Base-by-base conservation (phyloP, 2,113 vertebrate species). In the Lichenostomus cassidix region DNA sequence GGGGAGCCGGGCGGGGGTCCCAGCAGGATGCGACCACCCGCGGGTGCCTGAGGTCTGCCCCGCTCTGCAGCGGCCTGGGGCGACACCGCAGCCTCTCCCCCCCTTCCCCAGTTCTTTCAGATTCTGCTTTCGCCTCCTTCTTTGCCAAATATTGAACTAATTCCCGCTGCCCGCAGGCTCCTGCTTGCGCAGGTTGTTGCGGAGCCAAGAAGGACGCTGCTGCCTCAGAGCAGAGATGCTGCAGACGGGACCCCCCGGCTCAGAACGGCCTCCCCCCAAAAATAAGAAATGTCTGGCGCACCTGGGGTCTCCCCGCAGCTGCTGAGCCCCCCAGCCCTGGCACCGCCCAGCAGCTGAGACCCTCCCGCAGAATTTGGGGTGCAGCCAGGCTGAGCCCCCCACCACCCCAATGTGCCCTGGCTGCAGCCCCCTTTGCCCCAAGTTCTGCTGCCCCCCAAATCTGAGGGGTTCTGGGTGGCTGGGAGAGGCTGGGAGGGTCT, bases 91-190 rank as follows among this genome's bases (percentile, higher is more conserved):
- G 28, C 3, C 17, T 39, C 39, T 39, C 19, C 29, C 12, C 25
- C 27, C 4, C 28, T n/a, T 22, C 50, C 18, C 37, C 15, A 10
- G 2, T 8, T 69, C 17, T 27, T 74, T 50, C 65, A 29, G 41
- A 65, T 91, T 62, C 70, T 69, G 74, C 55, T 58, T 60, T 37
- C 37, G 41, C 75, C 37, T 74, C 39, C 47, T 76, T 16, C 44
- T 29, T 79, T 55, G 37, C 81, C 93, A 92, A 92, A 95, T 90
- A 85, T 95, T 95, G 60, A 23, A 63, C 69, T 39, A 60, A 85
- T 89, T 65, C 96, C 65, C 20, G 8, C 73, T 82, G 93, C 74
- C 77, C 47, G 15, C 83, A 7, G 79, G 87, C 91, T 87, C 44
- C 91, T 91, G 89, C 81, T 95, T 53, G 88, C 12, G 28, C 62